phyloP scores from a whole-genome alignment of 2,797 vertebrate species.

The Clarias platycephalus region DNA sequence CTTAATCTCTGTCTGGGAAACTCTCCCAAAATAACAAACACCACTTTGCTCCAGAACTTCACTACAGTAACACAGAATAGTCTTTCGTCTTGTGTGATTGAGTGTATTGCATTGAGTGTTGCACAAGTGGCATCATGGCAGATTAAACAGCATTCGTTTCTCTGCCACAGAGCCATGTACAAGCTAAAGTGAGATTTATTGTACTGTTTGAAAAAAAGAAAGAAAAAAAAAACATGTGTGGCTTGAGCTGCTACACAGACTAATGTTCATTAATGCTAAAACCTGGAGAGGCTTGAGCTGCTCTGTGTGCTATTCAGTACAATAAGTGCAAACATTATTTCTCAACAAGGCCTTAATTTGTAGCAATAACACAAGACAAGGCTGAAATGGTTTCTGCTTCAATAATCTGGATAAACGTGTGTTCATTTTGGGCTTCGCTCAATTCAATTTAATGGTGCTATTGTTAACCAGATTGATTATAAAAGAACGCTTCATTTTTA shows the following conservation, averaged over 20 bases:
- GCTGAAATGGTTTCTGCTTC: conserved; percentile 18
- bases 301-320: conserved; percentile 10
- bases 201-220: conserved; percentile 31
- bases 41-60: conserved; percentile 15
- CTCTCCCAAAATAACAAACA: conserved; percentile 32
- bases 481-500: conserved; percentile 7
- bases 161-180: conserved; percentile 34
- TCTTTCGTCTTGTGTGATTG: conserved; percentile 18
- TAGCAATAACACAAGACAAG: conserved; percentile 27
- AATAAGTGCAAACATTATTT: conserved; percentile 42
- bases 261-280: conserved; percentile 43
- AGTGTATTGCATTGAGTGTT: conserved; percentile 10
- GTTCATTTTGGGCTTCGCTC: conserved; percentile 4
- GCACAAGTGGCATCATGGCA: conserved; percentile 23
- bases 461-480: conserved; percentile 4
- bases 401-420: conserved; percentile 17
- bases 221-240: not conserved
- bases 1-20: conserved; percentile 38
- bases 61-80: conserved; percentile 7
- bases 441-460: conserved; percentile 28
- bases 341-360: conserved; percentile 27
- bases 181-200: conserved; percentile 40
- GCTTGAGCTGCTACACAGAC: conserved; percentile 13
- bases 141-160: conserved; percentile 42
- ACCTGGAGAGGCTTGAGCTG: conserved; percentile 21